Base-by-base conservation (phyloP, 2,113 vertebrate species). In the Phoenicopterus ruber region DNA sequence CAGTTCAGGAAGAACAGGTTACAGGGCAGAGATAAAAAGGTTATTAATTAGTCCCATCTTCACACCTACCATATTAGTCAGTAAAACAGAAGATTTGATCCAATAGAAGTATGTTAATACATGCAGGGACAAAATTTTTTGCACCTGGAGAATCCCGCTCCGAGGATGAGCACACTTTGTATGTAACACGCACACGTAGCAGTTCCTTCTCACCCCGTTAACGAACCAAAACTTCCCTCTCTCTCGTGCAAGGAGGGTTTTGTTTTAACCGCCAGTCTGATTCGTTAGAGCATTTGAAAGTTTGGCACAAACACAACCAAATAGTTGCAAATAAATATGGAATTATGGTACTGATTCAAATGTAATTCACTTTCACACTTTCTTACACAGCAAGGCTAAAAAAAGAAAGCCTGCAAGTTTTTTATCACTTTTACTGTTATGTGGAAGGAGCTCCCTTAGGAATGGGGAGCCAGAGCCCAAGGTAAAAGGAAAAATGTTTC, bases 161-260 rank as follows among this genome's bases (percentile, higher is more conserved):
- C 7, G 28, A 62, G 28, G 8, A 40, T 31, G 17, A 46, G 15
- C 20, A 17, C 22, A 9, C 4, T 36, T 47, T 26, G 11, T 15
- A 4, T 9, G 10, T 18, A 28, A 42, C 9, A 8, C 5, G 24
- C 2, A 21, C 4, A 21, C 6, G 12, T 10, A 40, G 11, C 13
- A 22, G 13, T 11, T 46, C 18, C 50, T 70, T 69, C 50, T 3
- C 4, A 31, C 17, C 42, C 55, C 12, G 3, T 32, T 40, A 50
- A 7, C 25, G 21, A 24, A 3, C 4, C 26, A 29, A 25, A 32
- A 12, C 24, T 36, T 29, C 34, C 42, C 29, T 10, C 28, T 69
- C 19, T 50, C 2, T 63, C 26, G 11, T 22, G 44, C 29, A 59
- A 65, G 36, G 0, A 16, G 14, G 4, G 13, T 47, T 74, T 31